A percentile compares a stretch with the other conserved stretches of the same genome.
phyloP scores from a whole-genome alignment of 2,888 invertebrate genomes.

The Drosophila pseudotakahashii region DNA sequence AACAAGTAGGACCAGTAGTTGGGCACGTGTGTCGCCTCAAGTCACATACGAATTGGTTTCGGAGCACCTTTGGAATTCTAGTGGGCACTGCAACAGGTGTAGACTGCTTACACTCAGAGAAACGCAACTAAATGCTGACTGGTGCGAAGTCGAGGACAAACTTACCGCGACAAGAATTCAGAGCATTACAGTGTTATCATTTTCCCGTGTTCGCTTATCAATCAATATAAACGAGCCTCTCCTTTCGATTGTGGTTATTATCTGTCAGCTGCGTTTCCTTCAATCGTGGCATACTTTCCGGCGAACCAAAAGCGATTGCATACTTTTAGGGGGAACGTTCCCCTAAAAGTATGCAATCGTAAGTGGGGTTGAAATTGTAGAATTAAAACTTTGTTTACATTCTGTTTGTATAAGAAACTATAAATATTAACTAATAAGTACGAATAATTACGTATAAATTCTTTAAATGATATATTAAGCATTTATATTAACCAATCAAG shows the following conservation, averaged over 20 bases:
- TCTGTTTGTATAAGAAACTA: too few species aligned
- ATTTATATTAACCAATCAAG: too few species aligned
- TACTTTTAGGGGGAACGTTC: too few species aligned
- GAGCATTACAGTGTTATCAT: slow-evolving; percentile 1
- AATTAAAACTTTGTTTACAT: too few species aligned
- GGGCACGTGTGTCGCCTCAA: slow-evolving; percentile 51
- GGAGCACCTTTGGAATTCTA: slow-evolving; percentile 44
- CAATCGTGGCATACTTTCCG: neutral
- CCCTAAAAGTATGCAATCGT: too few species aligned
- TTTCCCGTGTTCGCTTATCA: neutral
- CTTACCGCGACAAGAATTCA: neutral
- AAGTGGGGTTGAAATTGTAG: too few species aligned
- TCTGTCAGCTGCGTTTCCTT: neutral
- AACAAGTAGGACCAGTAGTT: slow-evolving; percentile 39
- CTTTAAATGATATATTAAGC: too few species aligned
- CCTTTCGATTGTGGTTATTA: neutral
- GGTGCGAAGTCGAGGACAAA: neutral
- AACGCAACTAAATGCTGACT: neutral
- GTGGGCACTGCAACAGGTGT: slow-evolving; percentile 3
- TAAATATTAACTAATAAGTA: too few species aligned
- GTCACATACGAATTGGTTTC: slow-evolving; percentile 43
- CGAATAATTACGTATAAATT: too few species aligned
- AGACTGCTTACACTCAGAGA: neutral
- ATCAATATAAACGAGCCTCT: slow-evolving; percentile 23
- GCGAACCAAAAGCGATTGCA: neutral